Evolutionary conservation across 2,888 invertebrate species (phyloP), one percentile per base, ranked within the genome.

Genomic region (Notodonta dromedarius): DNA sequence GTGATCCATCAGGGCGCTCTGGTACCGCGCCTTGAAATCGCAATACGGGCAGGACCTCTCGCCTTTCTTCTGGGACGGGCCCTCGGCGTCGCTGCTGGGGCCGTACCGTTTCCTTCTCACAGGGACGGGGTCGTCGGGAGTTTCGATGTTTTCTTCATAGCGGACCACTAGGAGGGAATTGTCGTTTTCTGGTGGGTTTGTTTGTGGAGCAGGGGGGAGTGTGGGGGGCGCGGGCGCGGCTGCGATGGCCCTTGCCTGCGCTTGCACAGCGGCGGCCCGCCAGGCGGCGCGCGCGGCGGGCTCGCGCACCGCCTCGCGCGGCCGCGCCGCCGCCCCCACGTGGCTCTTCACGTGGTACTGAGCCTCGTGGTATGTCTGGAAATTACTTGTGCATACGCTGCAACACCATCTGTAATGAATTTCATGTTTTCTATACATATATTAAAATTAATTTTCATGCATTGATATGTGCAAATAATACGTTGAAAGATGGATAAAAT

Each of bases 321-420:
- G 88, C 0, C 85, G 74, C 0, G 89, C 76, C 0, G 89, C 76
- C 0, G 74, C 58, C 35, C 58, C 79, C 0, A 65, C 66, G 63
- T 91, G 90, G 40, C 80, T 84, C 66, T 84, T 86, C 65, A 91
- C 88, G 68, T 93, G 93, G 62, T 85, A 87, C 74, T 89, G 91
- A 2, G 90, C 92, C 66, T 90, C 88, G 70, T 93, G 92, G 70
- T 90, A 93, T 0, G 84, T 85, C 59, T 83, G 84, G 74, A 88
- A 91, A 44, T 82, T 83, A 2, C 69, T 65, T 4, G 78, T 57
- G 62, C 93, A 93, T 32, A 63, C 69, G 57, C 82, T 88, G 77
- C 93, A 93, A 61, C 85, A 82, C 93, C 93, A 93, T 63, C 93
- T 93, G 83, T 4, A 82, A 81, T 66, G 55, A 11, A 52, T 2